Evolutionary conservation across 2,113 vertebrate genomes (phyloP).

Genomic region (Dromas ardeola): DNA sequence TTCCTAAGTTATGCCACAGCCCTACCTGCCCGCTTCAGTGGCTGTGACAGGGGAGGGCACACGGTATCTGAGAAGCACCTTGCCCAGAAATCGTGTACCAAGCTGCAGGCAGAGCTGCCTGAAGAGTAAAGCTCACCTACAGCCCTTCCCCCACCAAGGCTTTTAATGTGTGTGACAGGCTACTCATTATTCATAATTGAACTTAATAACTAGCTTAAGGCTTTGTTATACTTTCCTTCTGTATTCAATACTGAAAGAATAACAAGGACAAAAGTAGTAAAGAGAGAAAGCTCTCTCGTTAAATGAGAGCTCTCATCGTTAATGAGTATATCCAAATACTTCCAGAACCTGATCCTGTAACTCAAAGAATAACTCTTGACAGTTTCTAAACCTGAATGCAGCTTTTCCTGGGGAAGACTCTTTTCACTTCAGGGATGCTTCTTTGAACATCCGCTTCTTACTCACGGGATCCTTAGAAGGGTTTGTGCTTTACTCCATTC

Average conservation of each 20-base stretch:
- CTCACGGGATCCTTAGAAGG: not conserved
- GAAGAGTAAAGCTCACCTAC: not conserved
- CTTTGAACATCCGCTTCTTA: not conserved
- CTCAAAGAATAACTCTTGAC: not conserved
- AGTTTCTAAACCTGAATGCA: not conserved
- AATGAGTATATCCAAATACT: not conserved
- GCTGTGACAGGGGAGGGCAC: not conserved
- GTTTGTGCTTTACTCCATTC: not conserved
- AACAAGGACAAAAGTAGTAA: not conserved
- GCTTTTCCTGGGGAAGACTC: not conserved
- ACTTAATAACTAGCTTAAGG: constrained; percentile 15
- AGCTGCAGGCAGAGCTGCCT: not conserved
- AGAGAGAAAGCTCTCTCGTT: not conserved
- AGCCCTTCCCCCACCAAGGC: not conserved
- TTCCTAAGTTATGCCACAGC: not conserved
- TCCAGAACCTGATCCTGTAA: not conserved
- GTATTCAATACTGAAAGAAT: not conserved
- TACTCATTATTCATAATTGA: constrained; percentile 22
- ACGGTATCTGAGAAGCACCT: not conserved
- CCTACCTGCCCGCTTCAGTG: not conserved
- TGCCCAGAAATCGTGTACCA: not conserved
- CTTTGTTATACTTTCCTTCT: not conserved
- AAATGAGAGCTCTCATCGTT: not conserved
- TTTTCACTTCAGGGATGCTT: not conserved
- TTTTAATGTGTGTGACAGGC: not conserved